These are phyloP conservation scores for Ooceraea biroi DNA, from an alignment of 1,140 invertebrate genomes.

Conservation along the genomic window DNA sequence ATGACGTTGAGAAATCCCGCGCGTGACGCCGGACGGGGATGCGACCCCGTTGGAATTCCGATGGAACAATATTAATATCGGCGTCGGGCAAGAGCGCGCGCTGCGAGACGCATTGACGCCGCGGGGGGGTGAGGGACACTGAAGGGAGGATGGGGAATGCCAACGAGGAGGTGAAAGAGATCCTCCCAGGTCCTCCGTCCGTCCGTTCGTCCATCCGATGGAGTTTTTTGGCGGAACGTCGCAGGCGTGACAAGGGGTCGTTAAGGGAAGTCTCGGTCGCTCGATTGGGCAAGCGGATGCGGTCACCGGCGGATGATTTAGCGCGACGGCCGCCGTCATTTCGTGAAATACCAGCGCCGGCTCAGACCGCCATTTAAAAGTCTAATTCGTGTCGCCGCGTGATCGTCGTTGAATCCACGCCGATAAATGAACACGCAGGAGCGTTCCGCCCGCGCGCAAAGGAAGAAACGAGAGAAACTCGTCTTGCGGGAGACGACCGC, in stretches of 20 bases:
- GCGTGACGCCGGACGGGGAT: neutral
- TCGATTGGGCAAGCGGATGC: constrained; percentile 81
- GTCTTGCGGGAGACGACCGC: constrained; percentile 41
- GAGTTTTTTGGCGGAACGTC: constrained; percentile 77
- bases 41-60: constrained; percentile 66
- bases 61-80: constrained; percentile 74
- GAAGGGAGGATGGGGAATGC: neutral
- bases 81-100: constrained; percentile 58
- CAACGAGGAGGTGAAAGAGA: neutral
- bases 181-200: too few species aligned
- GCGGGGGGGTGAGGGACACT: constrained; percentile 27
- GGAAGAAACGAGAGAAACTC: constrained; percentile 26
- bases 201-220: constrained; percentile 8
- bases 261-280: constrained; percentile 72
- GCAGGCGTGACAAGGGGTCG: constrained; percentile 78
- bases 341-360: constrained; percentile 76
- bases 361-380: constrained; percentile 78
- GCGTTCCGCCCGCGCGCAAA: neutral
- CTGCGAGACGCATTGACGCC: neutral
- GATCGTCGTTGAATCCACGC: constrained; percentile 74
- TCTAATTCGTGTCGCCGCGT: constrained; percentile 72
- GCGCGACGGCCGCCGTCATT: constrained; percentile 74
- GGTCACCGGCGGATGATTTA: constrained; percentile 81
- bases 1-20: constrained; percentile 57
- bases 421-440: constrained; percentile 66